Conservation (phyloP, 2,888 invertebrate genomes). For the Cryptophagus acutangulus region DNA sequence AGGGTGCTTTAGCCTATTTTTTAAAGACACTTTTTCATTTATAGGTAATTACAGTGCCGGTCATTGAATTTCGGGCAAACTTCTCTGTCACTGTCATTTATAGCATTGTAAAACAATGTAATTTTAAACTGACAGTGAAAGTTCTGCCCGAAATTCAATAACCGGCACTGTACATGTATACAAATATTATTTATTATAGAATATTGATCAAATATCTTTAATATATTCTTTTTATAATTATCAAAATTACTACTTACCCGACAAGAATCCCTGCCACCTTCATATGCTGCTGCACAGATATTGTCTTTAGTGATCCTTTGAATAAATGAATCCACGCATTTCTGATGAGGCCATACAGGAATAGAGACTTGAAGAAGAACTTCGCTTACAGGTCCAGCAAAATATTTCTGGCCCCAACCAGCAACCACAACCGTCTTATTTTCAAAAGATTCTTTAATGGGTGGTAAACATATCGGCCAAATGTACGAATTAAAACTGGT, state of each 20-base stretch:
- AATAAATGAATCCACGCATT: constrained; percentile 60
- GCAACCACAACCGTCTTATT: constrained; percentile 63
- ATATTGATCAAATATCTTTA: not conserved
- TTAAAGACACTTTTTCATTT: no score
- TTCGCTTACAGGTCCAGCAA: constrained; percentile 57
- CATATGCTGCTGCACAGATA: constrained; percentile 70
- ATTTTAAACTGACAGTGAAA: no score
- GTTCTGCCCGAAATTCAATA: no score
- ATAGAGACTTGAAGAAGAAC: constrained; percentile 72
- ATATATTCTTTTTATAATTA: no score
- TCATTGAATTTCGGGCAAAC: no score
- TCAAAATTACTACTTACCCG: no score
- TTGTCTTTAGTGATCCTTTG: constrained; percentile 63
- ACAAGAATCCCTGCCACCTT: constrained; percentile 78
- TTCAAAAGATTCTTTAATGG: constrained; percentile 55
- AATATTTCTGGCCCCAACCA: constrained; percentile 75
- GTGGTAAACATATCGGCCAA: constrained; percentile 81
- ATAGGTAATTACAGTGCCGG: no score
- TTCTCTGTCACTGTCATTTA: no score
- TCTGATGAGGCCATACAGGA: constrained; percentile 70
- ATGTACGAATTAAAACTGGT: constrained; percentile 72
- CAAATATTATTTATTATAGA: no score
- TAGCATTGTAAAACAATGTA: no score
- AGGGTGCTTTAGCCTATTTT: no score
- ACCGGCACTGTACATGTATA: no score